phyloP scores from a whole-genome alignment of 2,888 invertebrate genomes.

The Drosophila paramelanica region DNA sequence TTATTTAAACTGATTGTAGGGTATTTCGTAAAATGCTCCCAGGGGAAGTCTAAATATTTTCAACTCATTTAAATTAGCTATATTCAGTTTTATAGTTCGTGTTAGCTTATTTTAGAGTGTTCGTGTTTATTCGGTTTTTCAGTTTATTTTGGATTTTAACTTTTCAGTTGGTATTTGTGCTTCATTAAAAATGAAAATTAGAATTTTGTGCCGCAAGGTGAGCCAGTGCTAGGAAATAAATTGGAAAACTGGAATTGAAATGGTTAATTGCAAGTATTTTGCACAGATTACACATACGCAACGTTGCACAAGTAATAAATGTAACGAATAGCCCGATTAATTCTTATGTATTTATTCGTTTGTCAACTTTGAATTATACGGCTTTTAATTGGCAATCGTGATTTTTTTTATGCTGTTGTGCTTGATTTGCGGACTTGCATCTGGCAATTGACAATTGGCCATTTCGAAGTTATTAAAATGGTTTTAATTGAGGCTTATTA shows the following conservation, averaged over 20 bases:
- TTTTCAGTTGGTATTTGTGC: slow-evolving; percentile 39
- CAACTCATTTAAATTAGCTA: slow-evolving; percentile 49
- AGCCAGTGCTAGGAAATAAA: slow-evolving; percentile 56
- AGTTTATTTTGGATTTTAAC: slow-evolving; percentile 2
- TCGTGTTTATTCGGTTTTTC: slow-evolving; percentile 10
- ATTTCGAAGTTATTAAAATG: background rate
- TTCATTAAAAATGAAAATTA: slow-evolving; percentile 57
- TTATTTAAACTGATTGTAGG: background rate
- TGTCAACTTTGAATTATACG: slow-evolving; percentile 16
- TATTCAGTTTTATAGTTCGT: slow-evolving; percentile 30
- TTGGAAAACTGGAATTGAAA: slow-evolving; percentile 38
- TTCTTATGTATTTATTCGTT: slow-evolving; percentile 42
- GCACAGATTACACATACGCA: slow-evolving; percentile 56
- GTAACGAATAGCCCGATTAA: background rate
- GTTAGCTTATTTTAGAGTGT: slow-evolving; percentile 19
- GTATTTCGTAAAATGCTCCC: background rate
- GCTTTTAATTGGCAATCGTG: slow-evolving; percentile 33
- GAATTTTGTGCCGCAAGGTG: slow-evolving; percentile 23
- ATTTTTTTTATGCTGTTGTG: slow-evolving; percentile 3
- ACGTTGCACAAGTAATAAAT: slow-evolving; percentile 44
- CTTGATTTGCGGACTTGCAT: background rate
- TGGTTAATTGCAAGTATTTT: slow-evolving; percentile 49
- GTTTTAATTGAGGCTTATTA: background rate
- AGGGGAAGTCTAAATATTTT: slow-evolving; percentile 14
- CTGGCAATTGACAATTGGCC: slow-evolving; percentile 1